Percentiles rank a stretch among this genome's conserved stretches.
phyloP scores from a whole-genome alignment of 2,888 invertebrate species.

The Lepas anatifera region DNA sequence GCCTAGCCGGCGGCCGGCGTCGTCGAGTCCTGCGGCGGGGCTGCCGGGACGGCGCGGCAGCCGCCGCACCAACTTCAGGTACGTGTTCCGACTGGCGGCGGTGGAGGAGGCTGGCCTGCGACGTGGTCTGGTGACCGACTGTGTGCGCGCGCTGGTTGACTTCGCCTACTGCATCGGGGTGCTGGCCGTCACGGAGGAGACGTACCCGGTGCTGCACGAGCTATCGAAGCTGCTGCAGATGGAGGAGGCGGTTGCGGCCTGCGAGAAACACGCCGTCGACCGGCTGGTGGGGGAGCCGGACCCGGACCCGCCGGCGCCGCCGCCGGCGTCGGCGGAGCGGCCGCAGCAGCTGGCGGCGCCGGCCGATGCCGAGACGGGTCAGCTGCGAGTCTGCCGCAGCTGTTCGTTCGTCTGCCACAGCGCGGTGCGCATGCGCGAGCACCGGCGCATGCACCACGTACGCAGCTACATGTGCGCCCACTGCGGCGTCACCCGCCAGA shows the following conservation, averaged over 20 bases:
- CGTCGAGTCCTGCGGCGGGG: background rate
- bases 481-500: slow-evolving; percentile 1
- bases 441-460: slow-evolving; percentile 8
- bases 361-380: background rate
- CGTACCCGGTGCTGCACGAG: background rate
- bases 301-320: background rate
- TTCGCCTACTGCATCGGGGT: background rate
- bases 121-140: background rate
- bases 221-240: background rate
- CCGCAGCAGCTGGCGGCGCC: background rate
- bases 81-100: background rate
- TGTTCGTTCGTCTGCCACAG: background rate
- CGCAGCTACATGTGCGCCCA: slow-evolving; percentile 5
- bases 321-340: background rate
- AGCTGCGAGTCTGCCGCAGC: background rate
- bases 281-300: background rate
- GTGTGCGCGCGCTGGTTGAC: background rate
- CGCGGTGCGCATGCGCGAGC: slow-evolving; percentile 3
- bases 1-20: background rate
- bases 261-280: slow-evolving; percentile 1
- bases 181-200: background rate
- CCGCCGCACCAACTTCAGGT: background rate
- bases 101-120: background rate
- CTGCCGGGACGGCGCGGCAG: background rate
- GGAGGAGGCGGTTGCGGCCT: background rate